Conservation (phyloP, 2,888 invertebrate genomes). For the Tiphia femorata region DNA sequence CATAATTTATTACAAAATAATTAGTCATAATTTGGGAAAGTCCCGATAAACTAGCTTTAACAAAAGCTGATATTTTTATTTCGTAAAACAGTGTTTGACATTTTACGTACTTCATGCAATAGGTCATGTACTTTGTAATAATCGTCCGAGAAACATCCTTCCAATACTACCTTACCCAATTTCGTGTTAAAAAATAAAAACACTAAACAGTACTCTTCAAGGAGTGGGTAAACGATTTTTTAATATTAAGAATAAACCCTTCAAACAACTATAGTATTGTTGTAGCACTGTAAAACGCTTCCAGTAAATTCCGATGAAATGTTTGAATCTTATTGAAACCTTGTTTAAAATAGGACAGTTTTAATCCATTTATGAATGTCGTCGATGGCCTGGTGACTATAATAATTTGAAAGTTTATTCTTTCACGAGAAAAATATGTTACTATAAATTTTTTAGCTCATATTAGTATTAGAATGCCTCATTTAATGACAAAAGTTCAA, state of each 20-base stretch:
- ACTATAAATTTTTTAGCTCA: too few species aligned
- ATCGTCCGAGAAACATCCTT: constrained; percentile 94
- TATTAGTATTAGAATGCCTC: constrained; percentile 61
- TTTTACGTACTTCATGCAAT: constrained; percentile 88
- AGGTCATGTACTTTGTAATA: constrained; percentile 94
- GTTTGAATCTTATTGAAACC: too few species aligned
- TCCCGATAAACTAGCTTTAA: too few species aligned
- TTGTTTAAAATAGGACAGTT: constrained; percentile 92
- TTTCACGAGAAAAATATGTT: too few species aligned
- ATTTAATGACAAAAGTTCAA: constrained; percentile 75
- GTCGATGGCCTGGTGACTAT: constrained; percentile 81
- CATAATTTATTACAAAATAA: too few species aligned
- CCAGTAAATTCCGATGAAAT: constrained; percentile 91
- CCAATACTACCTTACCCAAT: constrained; percentile 92
- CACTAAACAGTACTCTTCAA: too few species aligned
- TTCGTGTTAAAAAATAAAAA: constrained; percentile 80
- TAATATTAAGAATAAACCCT: constrained; percentile 72
- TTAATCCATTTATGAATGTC: constrained; percentile 92
- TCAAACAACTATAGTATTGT: constrained; percentile 89
- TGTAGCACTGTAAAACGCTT: constrained; percentile 94
- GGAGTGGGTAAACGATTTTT: background rate
- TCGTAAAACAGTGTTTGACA: too few species aligned
- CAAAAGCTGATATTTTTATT: too few species aligned
- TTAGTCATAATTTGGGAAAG: too few species aligned
- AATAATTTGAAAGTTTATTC: too few species aligned